These are phyloP conservation scores for Neria commutata DNA, from an alignment of 2,888 invertebrate genomes.

Conservation along the genomic window DNA sequence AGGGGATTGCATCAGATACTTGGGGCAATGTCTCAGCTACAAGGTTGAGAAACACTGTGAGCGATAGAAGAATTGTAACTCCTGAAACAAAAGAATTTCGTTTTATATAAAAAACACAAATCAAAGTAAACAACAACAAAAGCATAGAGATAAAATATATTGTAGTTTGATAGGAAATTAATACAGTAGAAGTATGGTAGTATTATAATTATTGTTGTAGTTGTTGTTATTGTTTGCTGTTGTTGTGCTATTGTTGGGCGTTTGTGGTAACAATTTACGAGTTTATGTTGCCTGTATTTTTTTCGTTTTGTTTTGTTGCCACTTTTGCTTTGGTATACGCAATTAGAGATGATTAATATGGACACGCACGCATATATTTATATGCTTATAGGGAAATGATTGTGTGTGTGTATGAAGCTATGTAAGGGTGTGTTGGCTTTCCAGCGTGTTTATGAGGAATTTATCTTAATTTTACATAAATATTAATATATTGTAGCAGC, in stretches of 20 bases:
- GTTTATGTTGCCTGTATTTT: neutral
- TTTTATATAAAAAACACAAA: conserved; percentile 47
- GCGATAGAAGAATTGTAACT: conserved; percentile 98
- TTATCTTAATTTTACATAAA: no score
- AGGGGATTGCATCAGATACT: conserved; percentile 99
- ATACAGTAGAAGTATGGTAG: conserved; percentile 32
- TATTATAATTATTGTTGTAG: conserved; percentile 23
- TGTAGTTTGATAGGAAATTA: conserved; percentile 33
- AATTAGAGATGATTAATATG: neutral
- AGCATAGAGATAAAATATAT: conserved; percentile 40
- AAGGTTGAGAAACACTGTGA: conserved; percentile 99
- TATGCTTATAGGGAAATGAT: no score
- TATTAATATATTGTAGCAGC: no score
- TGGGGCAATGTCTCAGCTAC: conserved; percentile 99
- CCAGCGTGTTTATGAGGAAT: no score
- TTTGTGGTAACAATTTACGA: neutral
- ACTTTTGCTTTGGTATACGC: neutral
- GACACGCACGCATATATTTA: neutral
- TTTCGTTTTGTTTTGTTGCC: conserved; percentile 10
- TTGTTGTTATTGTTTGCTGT: conserved; percentile 23
- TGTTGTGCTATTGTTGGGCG: neutral
- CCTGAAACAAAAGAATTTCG: conserved; percentile 74
- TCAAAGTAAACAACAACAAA: conserved; percentile 37
- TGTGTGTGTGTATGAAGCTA: no score
- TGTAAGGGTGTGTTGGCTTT: no score